A percentile compares a stretch with the other conserved stretches of the same genome.
Conservation (phyloP, 2,888 invertebrate genomes). For the Sesia apiformis region DNA sequence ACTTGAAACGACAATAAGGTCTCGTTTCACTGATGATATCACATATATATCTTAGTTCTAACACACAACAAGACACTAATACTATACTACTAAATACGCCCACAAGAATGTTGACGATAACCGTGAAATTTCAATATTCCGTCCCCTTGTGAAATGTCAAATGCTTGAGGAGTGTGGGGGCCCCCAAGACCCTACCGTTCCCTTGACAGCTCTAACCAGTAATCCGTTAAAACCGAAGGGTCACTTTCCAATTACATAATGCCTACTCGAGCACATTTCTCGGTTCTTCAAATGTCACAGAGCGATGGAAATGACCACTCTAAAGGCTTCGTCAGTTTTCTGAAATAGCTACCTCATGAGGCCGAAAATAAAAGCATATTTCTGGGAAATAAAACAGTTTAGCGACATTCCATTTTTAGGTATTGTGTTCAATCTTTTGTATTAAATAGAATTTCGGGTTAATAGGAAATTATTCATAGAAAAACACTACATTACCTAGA, state of each 20-base stretch:
- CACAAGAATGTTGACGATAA: slow-evolving; percentile 11
- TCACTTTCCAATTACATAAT: slow-evolving; percentile 28
- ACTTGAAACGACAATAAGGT: no score
- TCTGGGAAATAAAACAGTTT: no score
- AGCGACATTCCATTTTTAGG: no score
- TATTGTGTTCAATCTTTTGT: no score
- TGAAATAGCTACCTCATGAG: no score
- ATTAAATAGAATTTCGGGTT: no score
- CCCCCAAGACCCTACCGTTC: slow-evolving; percentile 5
- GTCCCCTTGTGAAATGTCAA: slow-evolving; percentile 28
- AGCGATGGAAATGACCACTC: slow-evolving; percentile 9
- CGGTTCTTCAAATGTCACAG: slow-evolving; percentile 27
- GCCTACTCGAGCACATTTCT: slow-evolving; percentile 36
- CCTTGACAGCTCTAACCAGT: slow-evolving; percentile 57
- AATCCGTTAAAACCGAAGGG: slow-evolving; percentile 59
- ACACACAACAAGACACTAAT: no score
- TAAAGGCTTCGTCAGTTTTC: background rate
- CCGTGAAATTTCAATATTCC: slow-evolving; percentile 28
- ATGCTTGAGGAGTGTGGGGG: slow-evolving; percentile 14
- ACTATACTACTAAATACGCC: background rate
- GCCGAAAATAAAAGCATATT: no score
- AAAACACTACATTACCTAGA: no score
- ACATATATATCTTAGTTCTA: no score
- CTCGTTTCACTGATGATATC: no score
- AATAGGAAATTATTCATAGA: no score